Conservation (phyloP, 2,113 vertebrate species). For the Hippoglossus stenolepis region DNA sequence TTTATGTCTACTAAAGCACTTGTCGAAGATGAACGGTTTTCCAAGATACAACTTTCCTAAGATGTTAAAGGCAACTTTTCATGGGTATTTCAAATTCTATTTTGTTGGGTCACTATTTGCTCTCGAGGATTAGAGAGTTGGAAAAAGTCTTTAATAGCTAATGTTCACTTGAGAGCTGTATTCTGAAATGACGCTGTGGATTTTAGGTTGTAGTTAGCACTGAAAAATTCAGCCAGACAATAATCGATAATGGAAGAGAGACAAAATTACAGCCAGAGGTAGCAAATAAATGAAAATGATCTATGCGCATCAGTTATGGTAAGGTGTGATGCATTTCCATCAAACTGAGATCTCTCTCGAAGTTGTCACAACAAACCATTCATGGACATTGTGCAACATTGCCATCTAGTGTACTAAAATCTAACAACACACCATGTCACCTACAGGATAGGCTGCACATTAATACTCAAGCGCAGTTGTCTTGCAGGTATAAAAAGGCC, state of each 20-base stretch:
- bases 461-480: not conserved
- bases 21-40: not conserved
- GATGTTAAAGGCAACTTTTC: not conserved
- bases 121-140: not conserved
- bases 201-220: too few species aligned
- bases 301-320: not conserved
- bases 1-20: not conserved
- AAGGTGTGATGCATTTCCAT: not conserved
- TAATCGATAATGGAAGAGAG: too few species aligned
- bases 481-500: not conserved
- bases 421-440: conserved; percentile 5
- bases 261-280: too few species aligned
- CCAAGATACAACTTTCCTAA: not conserved
- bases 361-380: not conserved
- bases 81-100: not conserved
- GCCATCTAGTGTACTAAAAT: conserved; percentile 54
- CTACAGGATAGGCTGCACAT: not conserved
- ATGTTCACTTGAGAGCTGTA: too few species aligned
- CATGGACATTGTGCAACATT: conserved; percentile 22
- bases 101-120: not conserved
- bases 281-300: not conserved
- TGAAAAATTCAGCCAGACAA: too few species aligned
- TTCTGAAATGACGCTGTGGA: too few species aligned
- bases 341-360: not conserved
- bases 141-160: too few species aligned